Percentiles rank a stretch among this genome's conserved stretches.
Conservation (phyloP, 2,888 invertebrate genomes). For the Aphodius granarius region DNA sequence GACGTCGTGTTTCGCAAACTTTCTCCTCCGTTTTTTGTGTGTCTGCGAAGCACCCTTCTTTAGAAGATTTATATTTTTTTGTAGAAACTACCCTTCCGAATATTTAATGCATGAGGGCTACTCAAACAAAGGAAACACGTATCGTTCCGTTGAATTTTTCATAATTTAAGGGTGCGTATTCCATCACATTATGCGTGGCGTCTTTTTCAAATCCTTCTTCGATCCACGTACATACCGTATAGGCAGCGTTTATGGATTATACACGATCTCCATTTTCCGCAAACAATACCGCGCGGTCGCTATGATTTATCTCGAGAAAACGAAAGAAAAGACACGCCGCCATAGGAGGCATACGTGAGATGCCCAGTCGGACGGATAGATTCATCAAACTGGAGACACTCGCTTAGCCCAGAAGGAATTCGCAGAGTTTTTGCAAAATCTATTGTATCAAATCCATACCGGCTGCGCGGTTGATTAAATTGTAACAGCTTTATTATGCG, state of each 20-base stretch:
- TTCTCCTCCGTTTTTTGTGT: neutral
- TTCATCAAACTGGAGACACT: neutral
- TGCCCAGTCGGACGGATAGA: neutral
- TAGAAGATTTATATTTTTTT: neutral
- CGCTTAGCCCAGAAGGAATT: neutral
- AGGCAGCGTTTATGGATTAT: neutral
- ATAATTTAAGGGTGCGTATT: neutral
- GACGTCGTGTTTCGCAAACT: neutral
- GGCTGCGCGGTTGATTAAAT: neutral
- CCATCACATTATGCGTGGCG: neutral
- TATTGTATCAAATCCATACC: neutral
- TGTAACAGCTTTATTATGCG: slow-evolving; percentile 13
- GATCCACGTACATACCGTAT: neutral
- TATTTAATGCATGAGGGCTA: neutral
- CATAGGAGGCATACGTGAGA: neutral
- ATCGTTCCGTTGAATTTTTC: neutral
- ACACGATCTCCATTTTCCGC: neutral
- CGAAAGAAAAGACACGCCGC: neutral
- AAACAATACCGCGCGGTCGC: neutral
- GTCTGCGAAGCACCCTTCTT: neutral
- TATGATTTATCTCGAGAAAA: neutral
- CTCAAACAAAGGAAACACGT: neutral
- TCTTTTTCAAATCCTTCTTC: neutral
- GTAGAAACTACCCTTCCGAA: neutral
- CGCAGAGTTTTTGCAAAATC: neutral